Base-by-base conservation (phyloP, 2,888 invertebrate genomes). In the Cephus pygmeus region DNA sequence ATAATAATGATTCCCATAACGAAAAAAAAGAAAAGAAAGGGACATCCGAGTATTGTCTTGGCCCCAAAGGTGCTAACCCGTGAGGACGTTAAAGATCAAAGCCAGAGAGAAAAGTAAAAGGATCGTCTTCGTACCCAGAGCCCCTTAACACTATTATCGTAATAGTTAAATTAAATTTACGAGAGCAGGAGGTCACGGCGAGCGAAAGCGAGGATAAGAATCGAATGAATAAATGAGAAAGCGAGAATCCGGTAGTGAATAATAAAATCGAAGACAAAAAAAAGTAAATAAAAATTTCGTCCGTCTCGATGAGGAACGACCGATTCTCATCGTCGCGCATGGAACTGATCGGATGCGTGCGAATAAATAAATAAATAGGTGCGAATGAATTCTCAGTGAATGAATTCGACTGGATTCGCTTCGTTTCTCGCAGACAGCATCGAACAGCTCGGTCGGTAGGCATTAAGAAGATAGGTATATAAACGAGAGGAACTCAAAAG, bases 251-350 rank as follows among this genome's bases (percentile, higher is more conserved):
- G 12, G 36, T 30, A 73, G 35, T 69, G 73, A 73, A 73, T 40
- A 34, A 56, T 71, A 76, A 73, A 34, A 76, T 34, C 34, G 78
- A 76, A 35, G 35, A 35, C 0, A 12, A 35, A 35, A 77, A 78
- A 69, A 79, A 78, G 69, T 68, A 56, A 23, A 40, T 23, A 40
- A 9, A 23, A 56, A 9, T 56, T 56, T 56, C 56, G 23, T 56
- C 23, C 56, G 56, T 56, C 56, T 56, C 23, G 56, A 56, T 56
- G 56, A 56, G 56, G 56, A 56, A 56, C 56, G 56, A 56, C 56
- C 56, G 56, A 56, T 56, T 56, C 56, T 56, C 56, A 56, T 56
- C 56, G 56, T 56, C 1, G 23, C 56, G 56, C 23, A 56, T 9
- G 23, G 23, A 56, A 23, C 23, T 2, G 23, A 56, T 56, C 56